phyloP scores from a whole-genome alignment of 2,113 vertebrate genomes.

The Oreocharis arfaki region DNA sequence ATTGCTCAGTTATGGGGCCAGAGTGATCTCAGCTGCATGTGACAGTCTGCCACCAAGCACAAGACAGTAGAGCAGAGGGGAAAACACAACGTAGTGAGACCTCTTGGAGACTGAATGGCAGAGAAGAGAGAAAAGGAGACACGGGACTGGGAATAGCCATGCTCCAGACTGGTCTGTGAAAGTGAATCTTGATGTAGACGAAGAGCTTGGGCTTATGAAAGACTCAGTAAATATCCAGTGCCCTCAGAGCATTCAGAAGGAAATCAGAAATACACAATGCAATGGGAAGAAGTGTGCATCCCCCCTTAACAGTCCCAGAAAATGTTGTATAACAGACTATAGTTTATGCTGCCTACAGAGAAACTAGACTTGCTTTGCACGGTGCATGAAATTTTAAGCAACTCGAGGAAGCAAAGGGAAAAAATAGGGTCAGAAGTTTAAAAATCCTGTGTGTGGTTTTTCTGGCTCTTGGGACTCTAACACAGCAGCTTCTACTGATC shows the following conservation, averaged over 20 bases:
- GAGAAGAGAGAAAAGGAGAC: background rate
- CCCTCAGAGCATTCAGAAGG: background rate
- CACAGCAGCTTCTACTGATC: background rate
- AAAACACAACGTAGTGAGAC: background rate
- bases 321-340: background rate
- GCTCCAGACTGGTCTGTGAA: background rate
- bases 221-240: background rate
- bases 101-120: background rate
- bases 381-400: background rate
- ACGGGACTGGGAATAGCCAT: background rate
- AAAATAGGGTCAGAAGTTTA: background rate
- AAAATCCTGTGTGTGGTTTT: background rate
- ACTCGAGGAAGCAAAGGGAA: background rate
- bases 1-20: background rate
- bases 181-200: background rate
- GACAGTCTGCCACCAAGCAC: background rate
- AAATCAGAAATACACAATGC: background rate
- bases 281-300: background rate
- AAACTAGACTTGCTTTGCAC: background rate
- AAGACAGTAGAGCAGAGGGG: background rate
- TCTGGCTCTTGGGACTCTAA: background rate
- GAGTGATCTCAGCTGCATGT: background rate
- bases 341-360: background rate
- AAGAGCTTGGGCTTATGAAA: background rate
- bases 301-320: background rate